phyloP scores from a whole-genome alignment of 2,888 invertebrate genomes.

The Campoplex nolae region DNA sequence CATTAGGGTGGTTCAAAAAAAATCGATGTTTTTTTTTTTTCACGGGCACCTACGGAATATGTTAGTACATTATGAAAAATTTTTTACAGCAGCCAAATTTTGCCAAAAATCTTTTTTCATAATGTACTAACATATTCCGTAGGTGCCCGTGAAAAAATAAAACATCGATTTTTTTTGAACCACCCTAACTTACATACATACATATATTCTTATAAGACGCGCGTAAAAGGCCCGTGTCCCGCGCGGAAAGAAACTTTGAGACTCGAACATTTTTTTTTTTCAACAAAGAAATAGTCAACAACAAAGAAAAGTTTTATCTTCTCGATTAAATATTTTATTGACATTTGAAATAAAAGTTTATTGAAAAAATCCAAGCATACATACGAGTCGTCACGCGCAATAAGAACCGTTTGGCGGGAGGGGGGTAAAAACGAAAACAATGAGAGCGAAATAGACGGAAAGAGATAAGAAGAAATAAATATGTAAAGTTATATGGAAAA shows the following conservation, averaged over 20 bases:
- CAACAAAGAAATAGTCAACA: not conserved
- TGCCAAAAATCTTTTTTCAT: no score
- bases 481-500: conserved; percentile 48
- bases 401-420: conserved; percentile 6
- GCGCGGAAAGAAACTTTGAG: conserved; percentile 16
- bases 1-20: no score
- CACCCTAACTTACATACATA: conserved; percentile 44
- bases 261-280: conserved; percentile 7
- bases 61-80: no score
- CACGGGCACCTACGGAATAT: no score
- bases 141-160: no score
- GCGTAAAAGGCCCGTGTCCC: conserved; percentile 46
- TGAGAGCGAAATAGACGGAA: conserved; percentile 1
- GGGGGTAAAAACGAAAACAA: not conserved
- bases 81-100: no score
- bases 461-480: not conserved
- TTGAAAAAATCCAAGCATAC: conserved; percentile 30
- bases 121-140: no score
- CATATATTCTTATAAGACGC: conserved; percentile 73
- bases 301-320: conserved; percentile 9
- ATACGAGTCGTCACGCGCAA: conserved; percentile 37
- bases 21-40: no score
- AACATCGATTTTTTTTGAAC: no score
- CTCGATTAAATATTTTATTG: conserved; percentile 12
- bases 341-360: conserved; percentile 27